Percentiles rank a stretch among this genome's conserved stretches.
Evolutionary conservation across 1,140 invertebrate genomes (phyloP).

Genomic region (Rhopalosiphum maidis): DNA sequence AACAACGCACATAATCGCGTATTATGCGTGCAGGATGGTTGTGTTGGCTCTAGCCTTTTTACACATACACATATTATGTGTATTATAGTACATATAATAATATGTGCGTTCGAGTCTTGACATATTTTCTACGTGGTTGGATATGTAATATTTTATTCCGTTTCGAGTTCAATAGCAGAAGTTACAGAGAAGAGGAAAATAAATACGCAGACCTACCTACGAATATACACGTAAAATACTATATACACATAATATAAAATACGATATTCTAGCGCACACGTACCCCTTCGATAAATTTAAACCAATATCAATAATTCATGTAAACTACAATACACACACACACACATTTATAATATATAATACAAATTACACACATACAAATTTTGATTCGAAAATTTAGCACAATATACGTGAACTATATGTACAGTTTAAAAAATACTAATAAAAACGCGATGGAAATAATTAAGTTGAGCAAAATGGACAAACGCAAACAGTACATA

Average conservation of each 20-base stretch:
- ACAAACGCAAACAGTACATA: neutral
- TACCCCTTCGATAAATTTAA: neutral
- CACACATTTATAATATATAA: neutral
- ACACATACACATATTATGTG: neutral
- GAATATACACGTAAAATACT: neutral
- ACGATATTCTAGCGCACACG: neutral
- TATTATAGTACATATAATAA: neutral
- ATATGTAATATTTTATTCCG: constrained; percentile 10
- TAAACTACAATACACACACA: neutral
- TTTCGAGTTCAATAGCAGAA: neutral
- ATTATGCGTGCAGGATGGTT: neutral
- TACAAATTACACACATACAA: neutral
- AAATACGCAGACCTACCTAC: neutral
- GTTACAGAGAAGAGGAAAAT: neutral
- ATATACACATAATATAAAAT: neutral
- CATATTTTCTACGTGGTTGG: constrained; percentile 18
- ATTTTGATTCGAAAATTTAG: neutral
- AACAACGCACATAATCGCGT: neutral
- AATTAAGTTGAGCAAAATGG: constrained; percentile 24
- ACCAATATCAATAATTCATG: neutral
- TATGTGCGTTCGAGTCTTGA: neutral
- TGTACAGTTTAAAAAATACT: neutral
- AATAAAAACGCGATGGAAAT: neutral
- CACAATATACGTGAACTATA: neutral
- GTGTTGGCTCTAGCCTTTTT: neutral